These are phyloP conservation scores for Torymus tubicola DNA, from an alignment of 2,888 invertebrate species.

Conservation along the genomic window DNA sequence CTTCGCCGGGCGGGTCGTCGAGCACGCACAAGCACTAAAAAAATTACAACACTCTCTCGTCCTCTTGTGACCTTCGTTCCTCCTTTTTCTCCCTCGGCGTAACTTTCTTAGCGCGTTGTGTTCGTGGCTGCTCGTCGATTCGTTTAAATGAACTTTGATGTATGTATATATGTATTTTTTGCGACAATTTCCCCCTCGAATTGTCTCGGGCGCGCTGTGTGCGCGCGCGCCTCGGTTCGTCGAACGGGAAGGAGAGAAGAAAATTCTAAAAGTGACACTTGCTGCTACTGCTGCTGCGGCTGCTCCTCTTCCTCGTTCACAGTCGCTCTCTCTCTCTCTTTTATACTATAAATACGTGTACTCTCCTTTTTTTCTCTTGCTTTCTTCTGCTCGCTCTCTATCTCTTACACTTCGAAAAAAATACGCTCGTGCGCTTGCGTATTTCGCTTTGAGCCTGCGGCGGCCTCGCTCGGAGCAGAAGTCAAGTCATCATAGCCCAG, in stretches of 20 bases:
- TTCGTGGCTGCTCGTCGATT: constrained; percentile 42
- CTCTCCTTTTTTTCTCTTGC: neutral
- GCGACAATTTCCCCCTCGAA: constrained; percentile 47
- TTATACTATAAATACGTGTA: neutral
- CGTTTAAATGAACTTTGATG: constrained; percentile 3
- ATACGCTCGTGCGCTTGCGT: neutral
- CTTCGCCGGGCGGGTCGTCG: neutral
- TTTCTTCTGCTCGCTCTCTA: neutral
- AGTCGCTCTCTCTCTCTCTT: neutral
- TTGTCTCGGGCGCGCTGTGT: constrained; percentile 13
- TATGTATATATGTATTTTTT: constrained; percentile 42
- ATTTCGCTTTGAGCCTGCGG: constrained; percentile 76
- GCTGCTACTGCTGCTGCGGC: neutral
- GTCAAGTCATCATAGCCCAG: constrained; percentile 86
- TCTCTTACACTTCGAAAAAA: neutral
- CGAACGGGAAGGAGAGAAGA: constrained; percentile 27
- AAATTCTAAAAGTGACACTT: constrained; percentile 22
- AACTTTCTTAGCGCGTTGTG: constrained; percentile 49
- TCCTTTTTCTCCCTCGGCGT: constrained; percentile 41
- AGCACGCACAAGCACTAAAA: constrained; percentile 57
- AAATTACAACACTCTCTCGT: constrained; percentile 54
- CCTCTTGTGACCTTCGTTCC: constrained; percentile 45
- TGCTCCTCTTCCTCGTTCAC: constrained; percentile 8
- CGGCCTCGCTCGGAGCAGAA: constrained; percentile 75
- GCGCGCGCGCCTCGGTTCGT: constrained; percentile 6